Conservation (phyloP, 2,113 vertebrate genomes). For the Rhegmatorhina hoffmannsi region DNA sequence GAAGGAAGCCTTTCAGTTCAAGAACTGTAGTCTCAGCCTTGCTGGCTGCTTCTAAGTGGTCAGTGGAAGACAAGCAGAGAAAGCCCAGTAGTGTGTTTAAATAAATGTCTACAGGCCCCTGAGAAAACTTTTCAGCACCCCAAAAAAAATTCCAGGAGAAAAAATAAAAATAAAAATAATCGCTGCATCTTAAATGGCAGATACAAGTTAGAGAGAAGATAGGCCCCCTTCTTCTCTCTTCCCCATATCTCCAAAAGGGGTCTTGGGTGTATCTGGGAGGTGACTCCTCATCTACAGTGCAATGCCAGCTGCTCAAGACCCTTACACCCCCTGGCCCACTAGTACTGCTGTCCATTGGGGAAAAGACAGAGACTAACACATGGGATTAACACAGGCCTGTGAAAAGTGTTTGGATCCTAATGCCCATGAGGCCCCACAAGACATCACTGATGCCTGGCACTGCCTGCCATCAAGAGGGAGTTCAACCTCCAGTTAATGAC, state of each 20-base stretch:
- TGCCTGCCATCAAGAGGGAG: background rate
- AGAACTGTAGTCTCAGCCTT: background rate
- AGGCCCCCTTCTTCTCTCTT: background rate
- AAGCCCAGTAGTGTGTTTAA: background rate
- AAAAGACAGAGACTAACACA: background rate
- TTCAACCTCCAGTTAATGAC: background rate
- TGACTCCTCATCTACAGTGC: background rate
- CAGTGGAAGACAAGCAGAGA: background rate
- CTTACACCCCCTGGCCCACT: background rate
- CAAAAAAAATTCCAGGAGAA: background rate
- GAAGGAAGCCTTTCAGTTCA: background rate
- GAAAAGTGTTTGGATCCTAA: fast-evolving
- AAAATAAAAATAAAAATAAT: background rate
- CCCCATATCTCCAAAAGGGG: background rate
- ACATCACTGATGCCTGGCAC: background rate
- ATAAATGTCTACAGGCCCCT: background rate
- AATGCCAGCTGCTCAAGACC: background rate
- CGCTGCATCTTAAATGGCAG: background rate
- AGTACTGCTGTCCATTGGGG: background rate
- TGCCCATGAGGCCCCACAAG: fast-evolving
- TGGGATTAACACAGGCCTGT: background rate
- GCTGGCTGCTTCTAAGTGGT: background rate
- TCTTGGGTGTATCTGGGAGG: background rate
- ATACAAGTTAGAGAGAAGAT: background rate
- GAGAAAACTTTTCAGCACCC: background rate